Evolutionary conservation across 2,797 vertebrate species (phyloP).

Genomic region (Australoheros facetus): DNA sequence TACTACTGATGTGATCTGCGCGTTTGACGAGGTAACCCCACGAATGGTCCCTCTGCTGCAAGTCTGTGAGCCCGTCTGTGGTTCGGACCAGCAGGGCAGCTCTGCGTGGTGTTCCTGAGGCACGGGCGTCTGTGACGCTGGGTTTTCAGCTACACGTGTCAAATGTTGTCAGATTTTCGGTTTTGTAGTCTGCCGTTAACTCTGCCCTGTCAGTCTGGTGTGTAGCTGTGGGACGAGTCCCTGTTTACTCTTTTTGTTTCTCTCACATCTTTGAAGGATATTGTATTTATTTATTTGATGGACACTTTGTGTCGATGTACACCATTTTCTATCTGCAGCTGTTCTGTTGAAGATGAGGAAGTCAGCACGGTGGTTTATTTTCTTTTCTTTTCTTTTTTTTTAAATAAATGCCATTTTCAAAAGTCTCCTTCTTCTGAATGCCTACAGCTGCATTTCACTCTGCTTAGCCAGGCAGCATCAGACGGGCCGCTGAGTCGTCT

Average conservation of each 20-base stretch:
- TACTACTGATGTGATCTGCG: conserved; percentile 45
- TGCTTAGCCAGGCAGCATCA: neutral
- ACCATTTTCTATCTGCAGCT: conserved; percentile 67
- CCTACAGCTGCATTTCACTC: conserved; percentile 24
- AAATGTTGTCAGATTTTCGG: conserved; percentile 24
- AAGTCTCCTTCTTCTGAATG: conserved; percentile 69
- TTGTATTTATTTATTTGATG: conserved; percentile 73
- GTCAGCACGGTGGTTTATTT: conserved; percentile 68
- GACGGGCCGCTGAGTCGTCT: neutral
- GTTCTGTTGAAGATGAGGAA: conserved; percentile 65
- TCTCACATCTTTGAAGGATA: conserved; percentile 33
- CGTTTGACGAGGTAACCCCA: neutral
- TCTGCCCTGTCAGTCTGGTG: conserved; percentile 11
- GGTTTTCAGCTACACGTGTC: conserved; percentile 12
- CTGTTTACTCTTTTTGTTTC: conserved; percentile 21
- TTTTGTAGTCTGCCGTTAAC: conserved; percentile 21
- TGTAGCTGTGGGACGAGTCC: conserved; percentile 39
- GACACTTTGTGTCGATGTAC: conserved; percentile 55
- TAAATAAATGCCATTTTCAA: conserved; percentile 84
- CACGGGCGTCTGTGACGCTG: neutral
- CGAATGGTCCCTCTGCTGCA: neutral
- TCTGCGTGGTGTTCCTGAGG: conserved; percentile 16
- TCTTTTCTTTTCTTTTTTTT: conserved; percentile 7
- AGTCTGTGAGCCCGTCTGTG: conserved; percentile 12
- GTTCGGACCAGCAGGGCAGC: conserved; percentile 21